Evolutionary conservation across 2,888 invertebrate species (phyloP), one percentile per base, ranked within the genome.

Genomic region (Selenia dentaria): DNA sequence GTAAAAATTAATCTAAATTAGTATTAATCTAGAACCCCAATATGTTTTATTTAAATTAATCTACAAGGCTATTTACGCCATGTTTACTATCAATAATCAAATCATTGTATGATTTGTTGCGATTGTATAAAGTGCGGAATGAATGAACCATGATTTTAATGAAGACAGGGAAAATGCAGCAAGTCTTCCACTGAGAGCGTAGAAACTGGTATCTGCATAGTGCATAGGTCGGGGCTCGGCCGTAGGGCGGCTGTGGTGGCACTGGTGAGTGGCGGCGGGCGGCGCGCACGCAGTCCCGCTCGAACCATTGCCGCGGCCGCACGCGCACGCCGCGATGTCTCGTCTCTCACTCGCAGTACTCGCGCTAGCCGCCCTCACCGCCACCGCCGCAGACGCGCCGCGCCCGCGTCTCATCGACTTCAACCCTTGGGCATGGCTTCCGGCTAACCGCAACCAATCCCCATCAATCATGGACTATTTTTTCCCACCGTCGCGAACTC

Each of bases 391-490:
- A 56, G 83, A 87, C 16, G 66, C 83, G 48, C 81, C 86, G 61
- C 79, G 79, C 50, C 85, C 88, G 49, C 83, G 88, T 9, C 82
- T 83, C 47, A 79, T 88, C 9, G 87, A 89, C 61, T 85, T 89
- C 72, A 85, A 86, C 76, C 90, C 89, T 35, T 89, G 88, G 84
- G 83, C 88, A 74, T 89, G 88, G 87, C 75, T 90, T 38, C 87
- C 88, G 6, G 52, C 54, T 55, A 85, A 81, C 57, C 69, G 81
- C 40, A 86, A 85, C 62, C 72, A 77, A 60, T 90, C 91, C 38
- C 89, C 91, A 12, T 84, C 89, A 11, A 84, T 91, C 52, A 89
- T 91, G 84, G 91, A 91, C 64, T 91, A 91, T 51, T 91, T 91
- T 44, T 91, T 91, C 62, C 91, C 91, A 5, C 86, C 90, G 1